Conservation (phyloP, 2,888 invertebrate genomes). For the Tetragnatha montana region DNA sequence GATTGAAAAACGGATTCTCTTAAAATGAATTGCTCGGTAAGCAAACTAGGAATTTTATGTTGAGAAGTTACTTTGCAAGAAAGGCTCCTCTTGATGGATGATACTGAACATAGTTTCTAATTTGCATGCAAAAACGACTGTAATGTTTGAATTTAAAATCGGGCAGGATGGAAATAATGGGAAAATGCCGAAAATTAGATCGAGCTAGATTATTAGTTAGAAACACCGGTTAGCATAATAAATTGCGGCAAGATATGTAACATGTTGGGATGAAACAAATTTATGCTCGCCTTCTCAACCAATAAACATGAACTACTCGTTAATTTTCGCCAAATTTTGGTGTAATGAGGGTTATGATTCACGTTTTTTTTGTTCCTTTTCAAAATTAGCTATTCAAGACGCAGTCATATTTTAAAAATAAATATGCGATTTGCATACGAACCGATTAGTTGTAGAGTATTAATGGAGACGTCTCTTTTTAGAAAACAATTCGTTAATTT, state of each 20-base stretch:
- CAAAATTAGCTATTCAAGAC: neutral
- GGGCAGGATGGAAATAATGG: slow-evolving; percentile 33
- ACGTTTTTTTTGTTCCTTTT: neutral
- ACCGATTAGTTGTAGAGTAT: neutral
- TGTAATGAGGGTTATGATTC: neutral
- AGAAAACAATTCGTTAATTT: too few species aligned
- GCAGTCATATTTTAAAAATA: neutral
- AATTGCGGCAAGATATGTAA: neutral
- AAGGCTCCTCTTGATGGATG: slow-evolving; percentile 15
- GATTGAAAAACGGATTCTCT: slow-evolving; percentile 24
- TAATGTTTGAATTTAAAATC: slow-evolving; percentile 33
- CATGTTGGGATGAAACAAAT: slow-evolving; percentile 2
- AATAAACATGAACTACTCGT: neutral
- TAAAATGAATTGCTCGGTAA: slow-evolving; percentile 10
- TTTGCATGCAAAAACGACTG: slow-evolving; percentile 27
- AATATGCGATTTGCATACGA: neutral
- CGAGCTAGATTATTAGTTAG: slow-evolving; percentile 17
- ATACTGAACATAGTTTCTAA: slow-evolving; percentile 16
- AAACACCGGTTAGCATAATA: neutral
- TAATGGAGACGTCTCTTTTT: neutral
- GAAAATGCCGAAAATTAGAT: neutral
- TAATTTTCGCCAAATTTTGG: neutral
- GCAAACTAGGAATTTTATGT: slow-evolving; percentile 20
- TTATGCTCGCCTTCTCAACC: slow-evolving; percentile 8
- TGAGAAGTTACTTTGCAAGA: slow-evolving; percentile 1